Evolutionary conservation across 2,888 invertebrate species (phyloP).

Genomic region (Sussaba pulchella): DNA sequence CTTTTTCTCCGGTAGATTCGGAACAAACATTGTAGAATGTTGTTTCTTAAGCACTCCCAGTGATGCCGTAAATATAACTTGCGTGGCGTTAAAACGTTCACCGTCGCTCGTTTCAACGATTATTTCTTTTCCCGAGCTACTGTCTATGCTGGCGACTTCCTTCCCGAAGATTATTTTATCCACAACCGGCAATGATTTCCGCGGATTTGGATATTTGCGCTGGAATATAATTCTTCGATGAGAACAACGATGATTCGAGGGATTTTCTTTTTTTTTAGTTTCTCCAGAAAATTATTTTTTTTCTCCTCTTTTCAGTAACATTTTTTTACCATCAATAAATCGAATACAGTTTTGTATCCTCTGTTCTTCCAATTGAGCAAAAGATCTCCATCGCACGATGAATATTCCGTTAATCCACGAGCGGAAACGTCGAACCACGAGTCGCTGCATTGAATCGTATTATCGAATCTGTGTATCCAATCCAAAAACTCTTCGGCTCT

Average conservation of each 20-base stretch:
- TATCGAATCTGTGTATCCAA: slow-evolving; percentile 86
- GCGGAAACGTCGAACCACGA: slow-evolving; percentile 89
- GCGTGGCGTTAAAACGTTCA: slow-evolving; percentile 86
- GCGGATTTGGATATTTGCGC: slow-evolving; percentile 85
- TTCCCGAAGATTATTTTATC: slow-evolving; percentile 85
- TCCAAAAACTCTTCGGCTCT: slow-evolving; percentile 86
- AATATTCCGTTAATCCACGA: slow-evolving; percentile 87
- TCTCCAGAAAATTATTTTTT: slow-evolving; percentile 40
- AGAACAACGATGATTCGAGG: slow-evolving; percentile 1
- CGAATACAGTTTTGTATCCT: slow-evolving; percentile 89
- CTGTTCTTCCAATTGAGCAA: slow-evolving; percentile 90
- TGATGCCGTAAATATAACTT: slow-evolving; percentile 89
- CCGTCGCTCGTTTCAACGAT: slow-evolving; percentile 87
- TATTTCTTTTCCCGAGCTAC: slow-evolving; percentile 84
- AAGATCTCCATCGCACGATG: slow-evolving; percentile 89
- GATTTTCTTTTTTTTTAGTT: too few species aligned
- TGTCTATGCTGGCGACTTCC: slow-evolving; percentile 86
- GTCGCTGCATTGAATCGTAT: slow-evolving; percentile 87
- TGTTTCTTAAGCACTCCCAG: slow-evolving; percentile 89
- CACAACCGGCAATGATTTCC: slow-evolving; percentile 83
- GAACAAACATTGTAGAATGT: slow-evolving; percentile 86
- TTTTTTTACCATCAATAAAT: slow-evolving; percentile 88
- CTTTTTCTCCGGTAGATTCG: slow-evolving; percentile 86
- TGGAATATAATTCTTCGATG: slow-evolving; percentile 75
- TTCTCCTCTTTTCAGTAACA: slow-evolving; percentile 35